Percentiles rank a stretch among this genome's conserved stretches.
Conservation (phyloP, 2,888 invertebrate genomes). For the Exocentrus adspersus region DNA sequence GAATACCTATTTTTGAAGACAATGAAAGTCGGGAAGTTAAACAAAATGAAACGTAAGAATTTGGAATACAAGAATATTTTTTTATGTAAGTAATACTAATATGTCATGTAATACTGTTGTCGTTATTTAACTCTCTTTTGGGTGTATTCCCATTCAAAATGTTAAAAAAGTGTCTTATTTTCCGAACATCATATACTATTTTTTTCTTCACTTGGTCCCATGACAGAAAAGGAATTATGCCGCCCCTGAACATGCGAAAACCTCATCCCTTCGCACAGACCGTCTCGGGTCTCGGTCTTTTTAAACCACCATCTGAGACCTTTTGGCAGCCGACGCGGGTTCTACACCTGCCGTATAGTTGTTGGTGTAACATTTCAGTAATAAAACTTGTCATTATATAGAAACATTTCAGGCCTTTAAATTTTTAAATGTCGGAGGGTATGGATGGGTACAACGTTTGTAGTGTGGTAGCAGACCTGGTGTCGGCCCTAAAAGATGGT, state of each 20-base stretch:
- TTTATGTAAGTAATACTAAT: too few species aligned
- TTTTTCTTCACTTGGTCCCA: background rate
- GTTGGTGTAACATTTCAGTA: slow-evolving; percentile 24
- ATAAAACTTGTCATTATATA: slow-evolving; percentile 23
- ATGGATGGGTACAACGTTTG: too few species aligned
- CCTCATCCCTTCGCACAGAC: slow-evolving; percentile 16
- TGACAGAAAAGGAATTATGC: background rate
- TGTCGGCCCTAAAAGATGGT: background rate
- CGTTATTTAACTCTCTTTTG: too few species aligned
- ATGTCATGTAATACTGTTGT: too few species aligned
- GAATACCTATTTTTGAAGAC: too few species aligned
- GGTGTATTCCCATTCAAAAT: too few species aligned
- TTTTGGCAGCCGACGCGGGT: slow-evolving; percentile 28
- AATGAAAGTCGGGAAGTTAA: too few species aligned
- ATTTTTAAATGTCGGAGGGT: slow-evolving; percentile 16
- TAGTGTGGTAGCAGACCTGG: background rate
- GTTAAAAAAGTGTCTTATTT: background rate
- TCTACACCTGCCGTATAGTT: slow-evolving; percentile 25
- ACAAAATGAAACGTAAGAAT: too few species aligned
- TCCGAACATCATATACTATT: too few species aligned
- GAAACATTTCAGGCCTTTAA: slow-evolving; percentile 21
- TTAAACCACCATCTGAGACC: slow-evolving; percentile 27
- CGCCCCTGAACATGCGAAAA: background rate
- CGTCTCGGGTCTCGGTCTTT: slow-evolving; percentile 24
- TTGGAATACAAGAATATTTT: too few species aligned